A percentile compares a stretch with the other conserved stretches of the same genome.
Evolutionary conservation across 2,888 invertebrate genomes (phyloP).

Genomic region (Hylaea fasciaria): DNA sequence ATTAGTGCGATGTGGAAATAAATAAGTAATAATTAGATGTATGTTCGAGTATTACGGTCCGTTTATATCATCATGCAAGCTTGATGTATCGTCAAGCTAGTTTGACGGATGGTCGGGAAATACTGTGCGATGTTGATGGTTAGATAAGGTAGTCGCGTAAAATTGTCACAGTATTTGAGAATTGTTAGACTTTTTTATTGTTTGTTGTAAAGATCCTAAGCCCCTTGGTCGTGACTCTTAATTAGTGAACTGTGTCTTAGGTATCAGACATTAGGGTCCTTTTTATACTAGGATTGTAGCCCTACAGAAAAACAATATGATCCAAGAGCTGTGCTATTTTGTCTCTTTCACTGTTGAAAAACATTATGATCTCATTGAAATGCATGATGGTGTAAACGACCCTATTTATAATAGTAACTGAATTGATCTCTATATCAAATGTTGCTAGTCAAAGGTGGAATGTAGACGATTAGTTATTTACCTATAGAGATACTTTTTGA

Average conservation of each 20-base stretch:
- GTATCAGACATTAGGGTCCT: too few relatives aligned
- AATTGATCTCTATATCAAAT: conserved; percentile 75
- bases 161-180: background rate
- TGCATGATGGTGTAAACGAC: conserved; percentile 28
- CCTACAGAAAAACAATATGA: too few relatives aligned
- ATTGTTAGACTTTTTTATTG: background rate
- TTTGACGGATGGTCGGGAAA: background rate
- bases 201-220: too few relatives aligned
- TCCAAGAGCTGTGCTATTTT: too few relatives aligned
- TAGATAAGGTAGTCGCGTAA: background rate
- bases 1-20: conserved; percentile 26
- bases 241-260: too few relatives aligned
- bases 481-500: conserved; percentile 29
- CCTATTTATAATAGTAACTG: conserved; percentile 39
- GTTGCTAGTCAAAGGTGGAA: conserved; percentile 79
- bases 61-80: conserved; percentile 23
- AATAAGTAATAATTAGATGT: conserved; percentile 36
- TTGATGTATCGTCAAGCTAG: background rate
- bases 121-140: background rate
- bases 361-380: too few relatives aligned
- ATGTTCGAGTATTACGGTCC: conserved; percentile 17
- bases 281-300: too few relatives aligned
- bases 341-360: too few relatives aligned
- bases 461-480: conserved; percentile 56
- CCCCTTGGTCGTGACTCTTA: too few relatives aligned